Evolutionary conservation across 2,113 vertebrate genomes (phyloP).

Genomic region (Solenodon paradoxus): DNA sequence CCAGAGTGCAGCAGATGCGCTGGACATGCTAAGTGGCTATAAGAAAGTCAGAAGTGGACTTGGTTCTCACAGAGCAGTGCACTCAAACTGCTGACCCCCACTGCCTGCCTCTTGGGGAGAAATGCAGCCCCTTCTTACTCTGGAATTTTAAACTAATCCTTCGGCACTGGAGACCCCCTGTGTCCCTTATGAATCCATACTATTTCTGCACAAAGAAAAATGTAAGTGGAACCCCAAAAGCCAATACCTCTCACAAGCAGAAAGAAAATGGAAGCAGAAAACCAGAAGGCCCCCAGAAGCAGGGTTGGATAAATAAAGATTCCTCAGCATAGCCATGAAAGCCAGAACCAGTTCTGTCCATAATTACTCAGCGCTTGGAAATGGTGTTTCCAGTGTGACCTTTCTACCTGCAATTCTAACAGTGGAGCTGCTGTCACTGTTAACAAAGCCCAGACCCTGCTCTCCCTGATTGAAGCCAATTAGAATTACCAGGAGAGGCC

Average conservation of each 20-base stretch:
- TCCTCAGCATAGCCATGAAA: background rate
- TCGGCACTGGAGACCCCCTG: background rate
- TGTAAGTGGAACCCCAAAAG: background rate
- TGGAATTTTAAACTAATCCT: background rate
- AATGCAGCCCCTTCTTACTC: background rate
- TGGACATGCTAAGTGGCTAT: fast-evolving
- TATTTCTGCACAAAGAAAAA: background rate
- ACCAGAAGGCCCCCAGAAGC: background rate
- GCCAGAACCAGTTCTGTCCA: background rate
- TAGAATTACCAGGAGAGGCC: constrained; percentile 53
- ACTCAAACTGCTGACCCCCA: background rate
- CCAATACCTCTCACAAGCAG: background rate
- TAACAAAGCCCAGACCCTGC: constrained; percentile 1
- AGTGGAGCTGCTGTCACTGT: constrained; percentile 37
- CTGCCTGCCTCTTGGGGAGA: background rate
- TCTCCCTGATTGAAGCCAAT: constrained; percentile 64
- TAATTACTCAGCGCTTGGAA: constrained; percentile 25
- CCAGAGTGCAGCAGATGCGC: fast-evolving
- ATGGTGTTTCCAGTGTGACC: constrained; percentile 20
- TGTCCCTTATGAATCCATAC: background rate
- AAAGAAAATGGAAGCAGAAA: background rate
- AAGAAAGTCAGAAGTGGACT: fast-evolving
- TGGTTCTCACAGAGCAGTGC: background rate
- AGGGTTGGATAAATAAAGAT: background rate
- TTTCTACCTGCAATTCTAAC: constrained; percentile 44